Evolutionary conservation across 2,797 vertebrate genomes (phyloP).

Genomic region (Microctenopoma steveboyesi): DNA sequence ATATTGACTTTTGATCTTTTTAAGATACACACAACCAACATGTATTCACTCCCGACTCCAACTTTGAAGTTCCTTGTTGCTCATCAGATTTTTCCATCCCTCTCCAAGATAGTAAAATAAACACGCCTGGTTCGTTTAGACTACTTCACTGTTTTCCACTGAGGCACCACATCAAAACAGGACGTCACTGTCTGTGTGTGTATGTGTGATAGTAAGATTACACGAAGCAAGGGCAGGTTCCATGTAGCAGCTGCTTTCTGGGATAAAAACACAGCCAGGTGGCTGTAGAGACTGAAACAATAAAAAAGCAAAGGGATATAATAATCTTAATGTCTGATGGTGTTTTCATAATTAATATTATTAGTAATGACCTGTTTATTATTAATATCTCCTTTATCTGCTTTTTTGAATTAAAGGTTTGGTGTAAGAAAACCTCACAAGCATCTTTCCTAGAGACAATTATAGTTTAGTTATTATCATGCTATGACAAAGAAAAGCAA

Average conservation of each 20-base stretch:
- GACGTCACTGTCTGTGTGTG: conserved; percentile 33
- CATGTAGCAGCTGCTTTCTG: conserved; percentile 51
- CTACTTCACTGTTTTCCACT: conserved; percentile 55
- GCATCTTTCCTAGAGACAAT: too few species aligned
- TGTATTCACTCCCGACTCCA: background rate
- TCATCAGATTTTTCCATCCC: conserved; percentile 53
- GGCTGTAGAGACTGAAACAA: conserved; percentile 29
- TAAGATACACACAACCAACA: background rate
- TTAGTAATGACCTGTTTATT: too few species aligned
- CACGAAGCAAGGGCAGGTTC: conserved; percentile 37
- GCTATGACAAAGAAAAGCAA: background rate
- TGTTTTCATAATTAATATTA: too few species aligned
- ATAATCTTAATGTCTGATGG: too few species aligned
- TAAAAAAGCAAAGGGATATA: conserved; percentile 10
- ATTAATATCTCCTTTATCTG: too few species aligned
- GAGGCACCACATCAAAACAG: conserved; percentile 60
- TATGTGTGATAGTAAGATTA: conserved; percentile 10
- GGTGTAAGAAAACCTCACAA: too few species aligned
- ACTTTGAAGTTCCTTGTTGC: conserved; percentile 50
- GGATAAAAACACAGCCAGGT: conserved; percentile 49
- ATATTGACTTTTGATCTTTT: background rate
- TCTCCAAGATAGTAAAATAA: conserved; percentile 57
- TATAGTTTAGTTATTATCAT: background rate
- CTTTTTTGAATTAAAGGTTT: too few species aligned
- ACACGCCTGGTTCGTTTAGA: conserved; percentile 49